Percentiles rank a stretch among this genome's conserved stretches.
These are phyloP conservation scores for Chaetogeoica ovagalla DNA, from an alignment of 2,888 invertebrate species.

Conservation along the genomic window DNA sequence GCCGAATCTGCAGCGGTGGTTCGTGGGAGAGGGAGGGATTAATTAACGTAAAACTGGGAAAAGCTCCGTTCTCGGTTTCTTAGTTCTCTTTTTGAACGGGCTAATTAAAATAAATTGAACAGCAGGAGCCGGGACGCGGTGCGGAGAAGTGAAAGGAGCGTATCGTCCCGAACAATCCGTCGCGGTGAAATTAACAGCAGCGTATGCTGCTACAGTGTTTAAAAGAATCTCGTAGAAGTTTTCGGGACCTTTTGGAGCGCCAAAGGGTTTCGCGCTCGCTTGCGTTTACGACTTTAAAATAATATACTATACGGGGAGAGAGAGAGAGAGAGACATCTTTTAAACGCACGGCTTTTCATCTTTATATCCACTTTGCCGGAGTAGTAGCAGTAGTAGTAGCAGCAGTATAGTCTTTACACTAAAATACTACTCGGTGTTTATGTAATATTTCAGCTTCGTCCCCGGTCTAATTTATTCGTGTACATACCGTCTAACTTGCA, in stretches of 20 bases:
- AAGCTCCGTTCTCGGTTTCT: conserved; percentile 32
- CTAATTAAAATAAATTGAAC: conserved; percentile 53
- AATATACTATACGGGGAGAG: too few relatives aligned
- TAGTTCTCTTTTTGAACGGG: conserved; percentile 41
- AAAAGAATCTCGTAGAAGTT: conserved; percentile 32
- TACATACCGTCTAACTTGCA: too few relatives aligned
- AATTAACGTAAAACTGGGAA: conserved; percentile 48
- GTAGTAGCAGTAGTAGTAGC: conserved; percentile 14
- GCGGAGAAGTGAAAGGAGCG: too few relatives aligned
- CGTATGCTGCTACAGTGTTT: neutral
- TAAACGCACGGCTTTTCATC: conserved; percentile 39
- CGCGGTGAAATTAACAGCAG: conserved; percentile 14
- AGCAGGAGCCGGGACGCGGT: too few relatives aligned
- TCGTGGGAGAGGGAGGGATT: neutral
- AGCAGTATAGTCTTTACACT: neutral
- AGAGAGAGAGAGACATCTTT: neutral
- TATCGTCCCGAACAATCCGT: conserved; percentile 36
- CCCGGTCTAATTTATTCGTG: too few relatives aligned
- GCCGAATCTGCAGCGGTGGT: too few relatives aligned
- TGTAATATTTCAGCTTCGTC: neutral
- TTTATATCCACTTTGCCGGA: conserved; percentile 33
- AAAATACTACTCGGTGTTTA: neutral
- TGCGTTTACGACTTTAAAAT: neutral
- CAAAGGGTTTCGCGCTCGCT: neutral
- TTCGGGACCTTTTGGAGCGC: conserved; percentile 20